phyloP scores from a whole-genome alignment of 2,113 vertebrate genomes.

The Callocephalon fimbriatum region DNA sequence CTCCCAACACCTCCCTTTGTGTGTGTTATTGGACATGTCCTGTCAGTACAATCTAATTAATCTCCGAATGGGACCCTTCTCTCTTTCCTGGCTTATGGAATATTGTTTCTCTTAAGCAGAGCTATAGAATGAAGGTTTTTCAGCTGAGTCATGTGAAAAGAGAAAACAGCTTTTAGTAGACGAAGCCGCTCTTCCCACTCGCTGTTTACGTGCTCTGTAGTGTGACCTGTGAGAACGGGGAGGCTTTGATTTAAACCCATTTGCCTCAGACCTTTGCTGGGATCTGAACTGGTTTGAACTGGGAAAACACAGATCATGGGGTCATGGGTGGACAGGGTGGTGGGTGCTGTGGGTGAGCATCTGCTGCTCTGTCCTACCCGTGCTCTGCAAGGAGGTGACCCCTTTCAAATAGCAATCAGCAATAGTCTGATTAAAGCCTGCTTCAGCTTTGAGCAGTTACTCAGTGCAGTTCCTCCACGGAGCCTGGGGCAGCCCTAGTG shows the following conservation, averaged over 20 bases:
- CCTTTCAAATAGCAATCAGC: neutral
- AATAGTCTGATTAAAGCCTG: neutral
- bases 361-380: accelerated
- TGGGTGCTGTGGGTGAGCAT: neutral
- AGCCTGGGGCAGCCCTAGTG: neutral
- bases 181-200: neutral
- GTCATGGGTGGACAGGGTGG: neutral
- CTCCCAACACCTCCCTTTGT: neutral
- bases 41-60: neutral
- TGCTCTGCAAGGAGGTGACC: neutral
- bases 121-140: neutral
- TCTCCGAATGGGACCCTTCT: neutral
- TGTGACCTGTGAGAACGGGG: accelerated
- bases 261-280: neutral
- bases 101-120: neutral
- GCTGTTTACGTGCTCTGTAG: neutral
- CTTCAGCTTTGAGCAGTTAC: neutral
- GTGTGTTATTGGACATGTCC: neutral
- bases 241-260: neutral
- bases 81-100: neutral
- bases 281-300: accelerated
- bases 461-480: neutral
- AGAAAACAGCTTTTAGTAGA: neutral
- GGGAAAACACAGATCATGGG: neutral
- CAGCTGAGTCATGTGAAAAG: neutral